Evolutionary conservation across 2,113 vertebrate species (phyloP).

Genomic region (Paraplagusia blochii): DNA sequence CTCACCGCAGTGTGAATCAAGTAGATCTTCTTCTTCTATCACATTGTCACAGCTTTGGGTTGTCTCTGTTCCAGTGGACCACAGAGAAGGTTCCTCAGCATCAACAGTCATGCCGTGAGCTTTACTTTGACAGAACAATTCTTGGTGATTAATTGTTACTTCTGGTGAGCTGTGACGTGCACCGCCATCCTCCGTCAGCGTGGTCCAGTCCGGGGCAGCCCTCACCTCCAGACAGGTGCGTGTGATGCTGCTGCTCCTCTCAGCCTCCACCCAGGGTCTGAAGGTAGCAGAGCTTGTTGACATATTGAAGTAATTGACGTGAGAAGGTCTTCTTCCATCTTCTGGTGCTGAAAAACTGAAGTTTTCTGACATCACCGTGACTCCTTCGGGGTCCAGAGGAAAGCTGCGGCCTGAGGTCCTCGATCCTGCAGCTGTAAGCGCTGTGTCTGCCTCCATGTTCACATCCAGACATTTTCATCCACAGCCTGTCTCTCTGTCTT

Average conservation of each 20-base stretch:
- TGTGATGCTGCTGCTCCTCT: background rate
- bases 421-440: background rate
- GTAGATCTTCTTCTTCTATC: background rate
- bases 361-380: background rate
- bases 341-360: background rate
- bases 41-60: background rate
- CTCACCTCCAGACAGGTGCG: background rate
- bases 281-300: background rate
- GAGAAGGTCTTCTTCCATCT: fast-evolving
- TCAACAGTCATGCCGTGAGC: background rate
- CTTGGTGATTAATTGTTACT: background rate
- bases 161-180: background rate
- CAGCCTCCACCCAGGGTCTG: background rate
- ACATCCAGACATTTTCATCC: background rate
- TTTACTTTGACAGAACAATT: background rate
- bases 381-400: background rate
- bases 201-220: background rate
- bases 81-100: background rate
- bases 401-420: background rate
- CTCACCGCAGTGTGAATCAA: slow-evolving; percentile 35
- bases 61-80: background rate
- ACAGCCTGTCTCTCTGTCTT: background rate
- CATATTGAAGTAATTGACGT: background rate
- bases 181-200: background rate
- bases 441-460: slow-evolving; percentile 33